Percentiles rank a stretch among this genome's conserved stretches.
phyloP scores from a whole-genome alignment of 1,140 invertebrate species.

The Trichoplusia ni region DNA sequence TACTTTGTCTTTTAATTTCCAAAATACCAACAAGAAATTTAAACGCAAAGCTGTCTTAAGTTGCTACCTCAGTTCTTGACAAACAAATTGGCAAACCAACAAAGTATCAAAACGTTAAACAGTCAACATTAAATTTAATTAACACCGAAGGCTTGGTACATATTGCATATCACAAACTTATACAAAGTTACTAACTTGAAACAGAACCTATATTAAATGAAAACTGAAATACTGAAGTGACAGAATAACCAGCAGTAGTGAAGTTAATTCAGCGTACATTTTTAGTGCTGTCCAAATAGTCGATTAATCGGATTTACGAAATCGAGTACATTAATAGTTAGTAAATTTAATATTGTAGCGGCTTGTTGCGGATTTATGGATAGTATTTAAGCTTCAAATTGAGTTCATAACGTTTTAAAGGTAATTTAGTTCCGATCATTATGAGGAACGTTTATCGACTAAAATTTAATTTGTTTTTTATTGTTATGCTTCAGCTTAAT shows the following conservation, averaged over 20 bases:
- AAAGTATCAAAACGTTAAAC: neutral
- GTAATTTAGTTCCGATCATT: conserved; percentile 12
- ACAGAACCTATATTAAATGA: conserved; percentile 21
- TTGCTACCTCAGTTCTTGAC: too few species aligned
- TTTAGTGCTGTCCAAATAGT: conserved; percentile 23
- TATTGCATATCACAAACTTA: conserved; percentile 15
- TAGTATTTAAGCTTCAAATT: conserved; percentile 7
- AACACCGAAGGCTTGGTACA: neutral
- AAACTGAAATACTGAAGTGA: conserved; percentile 21
- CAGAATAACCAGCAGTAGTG: conserved; percentile 27
- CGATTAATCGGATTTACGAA: conserved; percentile 7
- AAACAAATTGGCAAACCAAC: neutral
- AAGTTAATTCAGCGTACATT: conserved; percentile 35
- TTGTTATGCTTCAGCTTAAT: too few species aligned
- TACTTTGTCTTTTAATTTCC: too few species aligned
- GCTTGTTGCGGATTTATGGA: conserved; percentile 12
- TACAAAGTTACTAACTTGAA: conserved; percentile 12
- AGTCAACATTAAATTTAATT: conserved; percentile 16
- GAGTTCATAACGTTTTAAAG: conserved; percentile 2
- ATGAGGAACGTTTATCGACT: neutral
- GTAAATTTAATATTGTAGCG: conserved; percentile 19
- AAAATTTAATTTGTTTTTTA: too few species aligned
- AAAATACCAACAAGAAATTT: too few species aligned
- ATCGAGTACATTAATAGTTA: conserved; percentile 16
- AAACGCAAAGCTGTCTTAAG: too few species aligned